These are phyloP conservation scores for Sciurus niger DNA, from an alignment of 2,113 vertebrate genomes.

Conservation along the genomic window DNA sequence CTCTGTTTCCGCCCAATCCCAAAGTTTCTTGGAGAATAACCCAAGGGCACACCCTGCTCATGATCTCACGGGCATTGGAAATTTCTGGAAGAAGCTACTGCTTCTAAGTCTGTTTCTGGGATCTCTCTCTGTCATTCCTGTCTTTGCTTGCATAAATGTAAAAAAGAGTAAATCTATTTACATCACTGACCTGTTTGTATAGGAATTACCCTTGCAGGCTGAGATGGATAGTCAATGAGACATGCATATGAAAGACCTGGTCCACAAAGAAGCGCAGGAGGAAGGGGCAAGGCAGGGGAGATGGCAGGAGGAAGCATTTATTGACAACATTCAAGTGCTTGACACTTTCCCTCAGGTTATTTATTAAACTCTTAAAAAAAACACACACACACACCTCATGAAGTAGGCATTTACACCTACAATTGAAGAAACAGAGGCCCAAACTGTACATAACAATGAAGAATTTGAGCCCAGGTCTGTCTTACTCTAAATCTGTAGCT, in stretches of 20 bases:
- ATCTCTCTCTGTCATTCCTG: not conserved
- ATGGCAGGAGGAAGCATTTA: not conserved
- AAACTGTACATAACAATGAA: not conserved
- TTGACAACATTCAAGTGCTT: not conserved
- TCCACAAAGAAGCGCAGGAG: not conserved
- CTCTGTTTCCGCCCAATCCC: not conserved
- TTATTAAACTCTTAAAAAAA: not conserved
- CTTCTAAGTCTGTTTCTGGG: slow-evolving; percentile 4
- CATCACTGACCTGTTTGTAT: slow-evolving; percentile 23
- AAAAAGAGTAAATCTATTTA: slow-evolving; percentile 11
- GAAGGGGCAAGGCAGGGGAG: not conserved
- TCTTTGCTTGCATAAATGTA: not conserved
- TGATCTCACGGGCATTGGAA: not conserved
- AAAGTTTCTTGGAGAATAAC: not conserved
- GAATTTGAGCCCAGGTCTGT: not conserved
- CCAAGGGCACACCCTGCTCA: not conserved
- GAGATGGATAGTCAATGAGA: not conserved
- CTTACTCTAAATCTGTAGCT: not conserved
- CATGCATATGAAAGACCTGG: not conserved
- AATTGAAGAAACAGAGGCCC: slow-evolving; percentile 1
- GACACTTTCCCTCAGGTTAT: not conserved
- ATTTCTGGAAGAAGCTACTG: not conserved
- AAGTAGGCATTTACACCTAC: not conserved
- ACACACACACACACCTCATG: not conserved
- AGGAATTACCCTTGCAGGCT: slow-evolving; percentile 30